Base-by-base conservation (phyloP, 2,113 vertebrate species). In the Pontoporia blainvillei region DNA sequence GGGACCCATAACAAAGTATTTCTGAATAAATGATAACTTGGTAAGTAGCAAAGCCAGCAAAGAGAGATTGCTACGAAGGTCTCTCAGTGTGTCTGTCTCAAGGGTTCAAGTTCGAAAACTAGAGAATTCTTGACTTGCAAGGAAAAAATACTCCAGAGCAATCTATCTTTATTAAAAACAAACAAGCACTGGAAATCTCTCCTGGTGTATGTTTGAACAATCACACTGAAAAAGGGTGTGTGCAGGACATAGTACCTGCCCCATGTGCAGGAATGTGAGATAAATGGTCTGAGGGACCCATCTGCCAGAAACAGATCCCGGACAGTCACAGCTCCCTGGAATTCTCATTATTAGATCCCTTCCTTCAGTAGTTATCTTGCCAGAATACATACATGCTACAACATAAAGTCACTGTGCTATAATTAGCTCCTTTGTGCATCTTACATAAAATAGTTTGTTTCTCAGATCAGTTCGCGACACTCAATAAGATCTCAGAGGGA, bases 401-500 rank as follows among this genome's bases (percentile, higher is more conserved):
- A 39, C 15, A 46, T 83, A 83, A 14, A 91, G 54, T 69, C 61
- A 27, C 17, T 49, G 27, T 2, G 25, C 14, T 64, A 57, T 93
- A 91, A 87, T 87, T 87, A 87, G 66, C 41, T 91, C n/a, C 82
- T 84, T 49, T 81, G 49, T 75, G 29, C 31, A 75, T 36, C 49
- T 93, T 49, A 93, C 62, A 62, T 20, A 72, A 90, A 71, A 57
- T 15, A 92, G 59, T 54, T 93, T 66, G 54, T 44, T 86, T 64
- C 39, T 78, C 64, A 91, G 5, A 49, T 93, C 31, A 67, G 46
- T n/a, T 79, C 83, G 57, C 78, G 57, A 21, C 49, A 62, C 9
- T 94, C 46, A 90, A 87, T 91, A 94, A 90, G 62, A 39, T 69
- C 92, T 93, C 62, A 41, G 7, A 90, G 41, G 64, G 49, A 79